These are phyloP conservation scores for Megalurothrips usitatus DNA, from an alignment of 2,888 invertebrate species.

Conservation along the genomic window DNA sequence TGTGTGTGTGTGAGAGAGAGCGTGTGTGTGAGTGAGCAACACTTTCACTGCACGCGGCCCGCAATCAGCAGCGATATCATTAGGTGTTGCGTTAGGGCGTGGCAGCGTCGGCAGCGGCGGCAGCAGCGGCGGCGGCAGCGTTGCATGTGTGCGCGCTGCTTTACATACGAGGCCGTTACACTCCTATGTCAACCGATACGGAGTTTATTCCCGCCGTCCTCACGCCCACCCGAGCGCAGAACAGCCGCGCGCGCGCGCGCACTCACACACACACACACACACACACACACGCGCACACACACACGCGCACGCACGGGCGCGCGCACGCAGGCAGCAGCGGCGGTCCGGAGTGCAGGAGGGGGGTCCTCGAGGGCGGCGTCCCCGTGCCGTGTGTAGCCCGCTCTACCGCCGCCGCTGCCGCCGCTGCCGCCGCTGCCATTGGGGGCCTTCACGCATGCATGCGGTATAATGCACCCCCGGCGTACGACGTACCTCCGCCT, in stretches of 20 bases:
- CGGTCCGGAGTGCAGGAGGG: too few relatives aligned
- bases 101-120: not conserved
- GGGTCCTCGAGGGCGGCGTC: too few relatives aligned
- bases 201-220: not conserved
- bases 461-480: too few relatives aligned
- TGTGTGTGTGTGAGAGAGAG: too few relatives aligned
- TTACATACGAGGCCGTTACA: conserved; percentile 6
- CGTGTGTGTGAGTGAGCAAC: not conserved
- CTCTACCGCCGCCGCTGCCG: too few relatives aligned
- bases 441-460: too few relatives aligned
- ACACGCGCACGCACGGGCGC: too few relatives aligned
- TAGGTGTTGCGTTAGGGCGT: conserved; percentile 2
- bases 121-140: not conserved
- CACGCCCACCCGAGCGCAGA: not conserved
- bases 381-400: too few relatives aligned
- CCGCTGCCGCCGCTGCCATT: too few relatives aligned
- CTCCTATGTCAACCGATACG: not conserved
- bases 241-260: not conserved
- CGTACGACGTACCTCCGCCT: too few relatives aligned
- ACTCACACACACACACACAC: not conserved
- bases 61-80: conserved; percentile 11
- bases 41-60: not conserved
- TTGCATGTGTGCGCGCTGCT: not conserved
- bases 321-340: too few relatives aligned
- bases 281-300: not conserved